Evolutionary conservation across 2,888 invertebrate species (phyloP).

Genomic region (Protonemura montana): DNA sequence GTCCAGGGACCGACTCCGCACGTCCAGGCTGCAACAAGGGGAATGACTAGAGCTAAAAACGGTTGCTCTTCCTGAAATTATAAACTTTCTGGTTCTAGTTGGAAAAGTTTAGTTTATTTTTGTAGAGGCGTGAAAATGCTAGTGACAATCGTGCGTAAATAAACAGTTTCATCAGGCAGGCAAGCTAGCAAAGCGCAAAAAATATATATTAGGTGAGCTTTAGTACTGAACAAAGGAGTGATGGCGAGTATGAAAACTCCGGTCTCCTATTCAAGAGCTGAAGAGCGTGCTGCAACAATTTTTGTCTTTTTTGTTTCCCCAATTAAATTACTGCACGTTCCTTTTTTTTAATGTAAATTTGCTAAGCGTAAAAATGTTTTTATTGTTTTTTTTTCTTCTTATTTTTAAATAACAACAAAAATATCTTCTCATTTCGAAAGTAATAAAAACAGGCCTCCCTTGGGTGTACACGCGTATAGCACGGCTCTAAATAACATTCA

Average conservation of each 20-base stretch:
- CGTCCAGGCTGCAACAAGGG: slow-evolving; percentile 53
- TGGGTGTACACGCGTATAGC: neutral
- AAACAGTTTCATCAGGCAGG: neutral
- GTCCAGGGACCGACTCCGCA: slow-evolving; percentile 54
- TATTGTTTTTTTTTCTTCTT: neutral
- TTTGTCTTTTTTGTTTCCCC: neutral
- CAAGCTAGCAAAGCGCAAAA: neutral
- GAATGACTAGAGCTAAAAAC: too few relatives aligned
- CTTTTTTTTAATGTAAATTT: slow-evolving; percentile 12
- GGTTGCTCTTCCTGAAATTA: neutral
- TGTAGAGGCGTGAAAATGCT: neutral
- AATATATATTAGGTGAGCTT: neutral
- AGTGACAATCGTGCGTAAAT: neutral
- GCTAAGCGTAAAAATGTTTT: neutral
- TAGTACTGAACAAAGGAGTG: neutral
- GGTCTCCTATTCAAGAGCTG: neutral
- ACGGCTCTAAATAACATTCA: neutral
- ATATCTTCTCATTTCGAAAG: neutral
- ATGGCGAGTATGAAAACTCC: neutral
- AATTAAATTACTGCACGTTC: neutral
- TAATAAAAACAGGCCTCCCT: neutral
- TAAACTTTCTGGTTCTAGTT: neutral
- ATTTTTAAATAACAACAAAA: neutral
- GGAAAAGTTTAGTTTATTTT: neutral
- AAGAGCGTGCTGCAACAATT: neutral